A percentile compares a stretch with the other conserved stretches of the same genome.
Conservation (phyloP, 1,140 invertebrate genomes). For the Tetraneura akinire region DNA sequence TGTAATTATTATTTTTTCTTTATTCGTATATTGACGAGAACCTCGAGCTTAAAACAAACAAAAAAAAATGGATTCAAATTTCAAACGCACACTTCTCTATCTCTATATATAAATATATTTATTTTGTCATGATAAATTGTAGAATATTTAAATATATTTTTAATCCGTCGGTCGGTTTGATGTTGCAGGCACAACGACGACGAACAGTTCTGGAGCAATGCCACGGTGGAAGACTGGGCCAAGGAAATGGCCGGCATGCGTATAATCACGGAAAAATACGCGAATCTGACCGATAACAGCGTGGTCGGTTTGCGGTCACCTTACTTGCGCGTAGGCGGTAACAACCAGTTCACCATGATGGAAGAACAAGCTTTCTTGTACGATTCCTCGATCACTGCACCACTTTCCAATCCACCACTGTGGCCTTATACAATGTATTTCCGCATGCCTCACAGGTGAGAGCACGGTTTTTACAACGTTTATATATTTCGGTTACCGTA, state of each 20-base stretch:
- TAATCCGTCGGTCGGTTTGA: too few species aligned
- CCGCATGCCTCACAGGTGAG: conserved; percentile 86
- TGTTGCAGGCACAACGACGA: conserved; percentile 81
- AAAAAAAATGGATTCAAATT: too few species aligned
- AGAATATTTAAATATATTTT: too few species aligned
- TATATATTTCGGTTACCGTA: too few species aligned
- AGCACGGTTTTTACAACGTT: too few species aligned
- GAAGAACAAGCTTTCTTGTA: conserved; percentile 95
- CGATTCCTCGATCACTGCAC: conserved; percentile 92
- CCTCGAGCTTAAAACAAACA: too few species aligned
- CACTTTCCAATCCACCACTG: conserved; percentile 86
- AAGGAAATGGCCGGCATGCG: conserved; percentile 96
- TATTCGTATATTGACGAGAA: too few species aligned
- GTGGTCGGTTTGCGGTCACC: conserved; percentile 92
- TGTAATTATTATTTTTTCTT: too few species aligned
- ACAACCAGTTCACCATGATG: conserved; percentile 98
- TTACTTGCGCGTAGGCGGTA: conserved; percentile 89
- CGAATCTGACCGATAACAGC: conserved; percentile 90
- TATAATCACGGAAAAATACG: conserved; percentile 88
- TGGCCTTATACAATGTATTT: conserved; percentile 99
- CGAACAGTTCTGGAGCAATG: conserved; percentile 92
- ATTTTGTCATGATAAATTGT: too few species aligned
- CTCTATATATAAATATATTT: too few species aligned
- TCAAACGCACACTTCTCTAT: too few species aligned
- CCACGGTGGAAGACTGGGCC: conserved; percentile 90